These are phyloP conservation scores for Heterodera schachtii DNA, from an alignment of 1,140 invertebrate species.

Conservation along the genomic window DNA sequence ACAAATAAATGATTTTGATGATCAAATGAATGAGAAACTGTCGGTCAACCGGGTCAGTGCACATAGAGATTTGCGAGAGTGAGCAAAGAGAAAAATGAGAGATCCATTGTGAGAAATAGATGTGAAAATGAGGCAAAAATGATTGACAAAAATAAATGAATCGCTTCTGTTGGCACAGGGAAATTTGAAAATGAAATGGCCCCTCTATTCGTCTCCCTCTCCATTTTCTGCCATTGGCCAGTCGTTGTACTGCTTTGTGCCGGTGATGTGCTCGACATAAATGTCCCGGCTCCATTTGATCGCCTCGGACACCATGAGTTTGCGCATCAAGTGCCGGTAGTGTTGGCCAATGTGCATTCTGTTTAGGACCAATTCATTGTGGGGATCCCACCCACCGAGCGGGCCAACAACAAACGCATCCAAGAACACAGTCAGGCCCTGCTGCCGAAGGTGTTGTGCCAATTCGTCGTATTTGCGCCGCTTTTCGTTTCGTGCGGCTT, in stretches of 20 bases:
- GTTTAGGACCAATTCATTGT: neutral
- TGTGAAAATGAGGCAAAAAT: neutral
- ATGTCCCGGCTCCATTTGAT: neutral
- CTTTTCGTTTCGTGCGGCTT: slow-evolving; percentile 3
- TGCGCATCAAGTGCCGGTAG: slow-evolving; percentile 28
- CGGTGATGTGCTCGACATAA: neutral
- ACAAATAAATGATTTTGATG: neutral
- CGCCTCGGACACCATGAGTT: slow-evolving; percentile 16
- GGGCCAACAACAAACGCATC: slow-evolving; percentile 29
- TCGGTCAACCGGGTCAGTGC: too few species aligned
- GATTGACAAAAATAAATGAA: neutral
- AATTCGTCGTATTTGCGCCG: slow-evolving; percentile 10
- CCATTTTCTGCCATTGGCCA: neutral
- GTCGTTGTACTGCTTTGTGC: neutral
- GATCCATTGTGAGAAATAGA: neutral
- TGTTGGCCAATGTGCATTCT: slow-evolving; percentile 23
- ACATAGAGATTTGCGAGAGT: neutral
- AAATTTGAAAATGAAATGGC: too few species aligned
- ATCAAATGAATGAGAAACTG: too few species aligned
- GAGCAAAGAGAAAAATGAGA: neutral
- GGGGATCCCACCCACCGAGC: slow-evolving; percentile 25
- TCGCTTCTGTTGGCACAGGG: neutral
- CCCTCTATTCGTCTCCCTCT: neutral
- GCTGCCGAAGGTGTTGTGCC: neutral
- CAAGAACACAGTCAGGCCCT: slow-evolving; percentile 14